These are phyloP conservation scores for Hemichromis elongatus DNA, from an alignment of 2,113 vertebrate species.

Conservation along the genomic window DNA sequence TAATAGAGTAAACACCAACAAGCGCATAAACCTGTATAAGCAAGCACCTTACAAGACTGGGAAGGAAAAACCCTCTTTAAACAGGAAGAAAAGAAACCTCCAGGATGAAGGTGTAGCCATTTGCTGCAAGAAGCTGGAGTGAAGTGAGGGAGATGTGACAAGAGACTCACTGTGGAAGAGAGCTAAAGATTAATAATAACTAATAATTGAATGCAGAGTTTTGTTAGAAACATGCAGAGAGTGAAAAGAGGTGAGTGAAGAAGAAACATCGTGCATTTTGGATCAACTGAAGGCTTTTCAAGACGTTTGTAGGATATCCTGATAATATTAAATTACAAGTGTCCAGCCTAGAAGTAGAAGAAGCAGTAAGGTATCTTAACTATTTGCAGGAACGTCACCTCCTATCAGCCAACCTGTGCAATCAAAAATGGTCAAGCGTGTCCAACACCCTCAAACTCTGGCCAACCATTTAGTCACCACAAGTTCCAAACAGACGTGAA, in stretches of 20 bases:
- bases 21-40: neutral
- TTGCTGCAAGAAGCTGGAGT: neutral
- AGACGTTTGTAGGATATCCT: neutral
- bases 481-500: neutral
- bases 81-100: neutral
- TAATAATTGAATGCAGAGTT: neutral
- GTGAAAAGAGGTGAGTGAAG: neutral
- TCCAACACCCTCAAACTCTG: neutral
- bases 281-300: neutral
- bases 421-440: neutral
- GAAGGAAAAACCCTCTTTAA: neutral
- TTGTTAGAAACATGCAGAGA: neutral
- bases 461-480: neutral
- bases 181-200: neutral
- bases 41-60: neutral
- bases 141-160: neutral
- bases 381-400: neutral
- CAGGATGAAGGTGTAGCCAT: neutral
- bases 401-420: neutral
- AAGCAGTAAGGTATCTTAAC: neutral
- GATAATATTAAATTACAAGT: neutral
- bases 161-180: neutral
- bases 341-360: neutral
- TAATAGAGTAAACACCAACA: neutral
- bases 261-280: neutral